These are phyloP conservation scores for Cochlearius cochlearius DNA, from an alignment of 2,113 vertebrate species.

Conservation along the genomic window DNA sequence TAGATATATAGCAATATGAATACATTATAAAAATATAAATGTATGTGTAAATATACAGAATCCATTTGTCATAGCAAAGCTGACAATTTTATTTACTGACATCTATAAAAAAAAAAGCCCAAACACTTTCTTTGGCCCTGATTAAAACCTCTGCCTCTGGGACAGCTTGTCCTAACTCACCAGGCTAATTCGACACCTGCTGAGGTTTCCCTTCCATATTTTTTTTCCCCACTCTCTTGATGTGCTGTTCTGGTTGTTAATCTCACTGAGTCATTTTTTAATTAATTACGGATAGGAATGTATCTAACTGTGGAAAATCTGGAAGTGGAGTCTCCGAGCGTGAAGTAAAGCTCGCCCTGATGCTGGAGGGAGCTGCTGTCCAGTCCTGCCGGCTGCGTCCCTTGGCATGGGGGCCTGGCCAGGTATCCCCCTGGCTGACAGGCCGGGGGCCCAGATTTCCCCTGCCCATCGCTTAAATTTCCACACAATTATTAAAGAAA, in stretches of 20 bases:
- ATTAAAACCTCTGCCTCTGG: neutral
- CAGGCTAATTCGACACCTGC: neutral
- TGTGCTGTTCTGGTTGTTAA: neutral
- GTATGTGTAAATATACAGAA: neutral
- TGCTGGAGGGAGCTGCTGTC: neutral
- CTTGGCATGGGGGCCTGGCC: neutral
- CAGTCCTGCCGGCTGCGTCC: neutral
- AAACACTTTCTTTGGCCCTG: neutral
- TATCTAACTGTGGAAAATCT: neutral
- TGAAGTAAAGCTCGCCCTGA: neutral
- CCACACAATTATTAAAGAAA: neutral
- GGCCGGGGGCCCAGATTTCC: neutral
- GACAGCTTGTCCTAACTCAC: neutral
- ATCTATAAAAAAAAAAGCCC: neutral
- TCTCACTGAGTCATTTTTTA: neutral
- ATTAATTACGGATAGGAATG: neutral
- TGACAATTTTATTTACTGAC: neutral
- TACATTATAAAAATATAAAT: no score
- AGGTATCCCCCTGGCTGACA: rapidly evolving
- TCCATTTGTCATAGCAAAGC: neutral
- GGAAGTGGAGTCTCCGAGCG: neutral
- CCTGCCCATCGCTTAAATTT: neutral
- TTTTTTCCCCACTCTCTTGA: neutral
- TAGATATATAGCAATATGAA: neutral
- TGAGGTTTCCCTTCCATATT: neutral